A percentile compares a stretch with the other conserved stretches of the same genome.
Conservation (phyloP, 2,797 vertebrate genomes). For the Poecilia wingei region DNA sequence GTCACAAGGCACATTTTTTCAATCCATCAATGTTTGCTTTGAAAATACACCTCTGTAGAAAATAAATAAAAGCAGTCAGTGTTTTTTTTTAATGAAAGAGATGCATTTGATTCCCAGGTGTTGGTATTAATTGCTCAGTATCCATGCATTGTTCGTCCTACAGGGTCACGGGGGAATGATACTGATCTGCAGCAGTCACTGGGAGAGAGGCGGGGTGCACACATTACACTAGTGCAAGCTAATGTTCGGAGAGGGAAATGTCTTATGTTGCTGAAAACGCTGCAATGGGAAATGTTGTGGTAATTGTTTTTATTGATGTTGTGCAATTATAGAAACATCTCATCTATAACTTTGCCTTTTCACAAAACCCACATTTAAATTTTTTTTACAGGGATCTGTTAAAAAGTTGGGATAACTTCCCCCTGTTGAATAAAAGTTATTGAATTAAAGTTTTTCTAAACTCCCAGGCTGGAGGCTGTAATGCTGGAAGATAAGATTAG, state of each 20-base stretch:
- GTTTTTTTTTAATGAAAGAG: not conserved
- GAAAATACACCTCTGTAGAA: not conserved
- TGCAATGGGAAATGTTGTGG: not conserved
- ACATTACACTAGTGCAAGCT: not conserved
- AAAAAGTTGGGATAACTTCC: not conserved
- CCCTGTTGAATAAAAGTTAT: not conserved
- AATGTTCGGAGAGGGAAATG: not conserved
- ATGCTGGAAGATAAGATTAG: not conserved
- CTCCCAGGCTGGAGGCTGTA: not conserved
- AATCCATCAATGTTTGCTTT: conserved; percentile 5
- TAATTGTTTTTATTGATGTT: not conserved
- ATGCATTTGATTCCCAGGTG: not conserved
- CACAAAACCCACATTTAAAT: not conserved
- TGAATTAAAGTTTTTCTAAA: not conserved
- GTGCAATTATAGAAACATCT: not conserved
- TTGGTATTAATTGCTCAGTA: not conserved
- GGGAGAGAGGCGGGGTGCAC: not conserved
- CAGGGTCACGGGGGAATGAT: not conserved
- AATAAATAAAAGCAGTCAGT: not conserved
- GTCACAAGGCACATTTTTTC: not conserved
- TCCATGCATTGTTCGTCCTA: not conserved
- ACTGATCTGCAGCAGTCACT: not conserved
- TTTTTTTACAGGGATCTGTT: not conserved
- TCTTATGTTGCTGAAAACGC: not conserved
- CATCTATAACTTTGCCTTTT: not conserved